A percentile compares a stretch with the other conserved stretches of the same genome.
Conservation (phyloP, 2,797 vertebrate species). For the Sebastes miniatus region DNA sequence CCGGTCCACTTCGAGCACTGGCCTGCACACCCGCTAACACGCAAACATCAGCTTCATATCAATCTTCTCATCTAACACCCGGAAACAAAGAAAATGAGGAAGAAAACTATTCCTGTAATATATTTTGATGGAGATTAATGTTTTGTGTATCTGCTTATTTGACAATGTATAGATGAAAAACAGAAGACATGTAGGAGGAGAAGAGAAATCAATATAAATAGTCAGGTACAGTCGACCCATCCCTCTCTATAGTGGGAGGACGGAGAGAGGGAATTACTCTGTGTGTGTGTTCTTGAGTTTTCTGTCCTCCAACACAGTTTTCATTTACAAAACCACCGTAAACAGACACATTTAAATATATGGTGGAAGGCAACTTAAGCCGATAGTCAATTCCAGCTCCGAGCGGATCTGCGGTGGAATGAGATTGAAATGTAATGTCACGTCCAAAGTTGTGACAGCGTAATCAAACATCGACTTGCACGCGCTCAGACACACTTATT, state of each 20-base stretch:
- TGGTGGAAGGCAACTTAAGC: constrained; percentile 53
- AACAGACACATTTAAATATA: constrained; percentile 55
- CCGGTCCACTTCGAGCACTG: fast-evolving
- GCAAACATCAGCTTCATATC: neutral
- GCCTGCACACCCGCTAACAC: neutral
- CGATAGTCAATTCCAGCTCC: constrained; percentile 53
- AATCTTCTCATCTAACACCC: neutral
- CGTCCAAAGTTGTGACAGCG: constrained; percentile 61
- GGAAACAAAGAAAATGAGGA: neutral
- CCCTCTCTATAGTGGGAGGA: neutral
- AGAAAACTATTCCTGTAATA: neutral
- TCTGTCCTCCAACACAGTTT: constrained; percentile 16
- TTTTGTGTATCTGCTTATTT: neutral
- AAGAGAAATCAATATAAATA: constrained; percentile 13
- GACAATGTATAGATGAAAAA: neutral
- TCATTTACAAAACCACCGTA: constrained; percentile 35
- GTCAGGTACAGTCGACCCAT: constrained; percentile 2
- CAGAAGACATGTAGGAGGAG: neutral
- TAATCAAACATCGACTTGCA: constrained; percentile 61
- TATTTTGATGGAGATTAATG: neutral
- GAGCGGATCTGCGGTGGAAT: constrained; percentile 27
- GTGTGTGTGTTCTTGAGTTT: constrained; percentile 3
- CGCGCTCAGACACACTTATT: constrained; percentile 52
- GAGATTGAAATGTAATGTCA: constrained; percentile 55
- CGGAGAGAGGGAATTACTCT: constrained; percentile 12